Evolutionary conservation across 2,888 invertebrate species (phyloP), one percentile per base, ranked within the genome.

Genomic region (Cryptophagus acutangulus): DNA sequence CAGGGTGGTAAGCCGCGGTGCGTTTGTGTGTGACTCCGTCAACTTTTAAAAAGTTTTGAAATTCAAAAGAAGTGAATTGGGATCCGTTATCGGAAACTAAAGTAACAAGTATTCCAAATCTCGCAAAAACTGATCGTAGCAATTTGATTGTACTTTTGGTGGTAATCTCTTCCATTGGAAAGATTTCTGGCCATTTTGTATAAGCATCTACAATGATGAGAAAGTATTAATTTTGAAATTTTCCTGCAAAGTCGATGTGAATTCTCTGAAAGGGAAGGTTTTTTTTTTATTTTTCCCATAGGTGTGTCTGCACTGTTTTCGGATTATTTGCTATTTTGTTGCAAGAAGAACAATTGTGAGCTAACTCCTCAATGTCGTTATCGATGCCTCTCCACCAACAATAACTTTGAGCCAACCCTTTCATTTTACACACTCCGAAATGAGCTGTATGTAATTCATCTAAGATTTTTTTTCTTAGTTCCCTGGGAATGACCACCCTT

Each of bases 1-100:
- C 46, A 9, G 51, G 49, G 25, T 54, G 52, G 36, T 52, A 52
- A 1, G 51, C 49, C 10, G 52, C 51, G 14, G 45, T 44, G 3
- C 34, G 15, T 36, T 48, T 46, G 37, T 48, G 49, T 17, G 28
- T 28, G 20, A 51, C 48, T 6, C 49, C 44, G 37, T 49, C 48
- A 2, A 25, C 20, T 36, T 41, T 17, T 6, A 46, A 28, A 40
- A 49, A 54, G 6, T 24, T 10, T 40, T 52, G 15, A 28, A 56
- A 50, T 43, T 53, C 46, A 3, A n/a, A 3, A 2, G 49, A 53
- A 18, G n/a, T n/a, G n/a, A n/a, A n/a, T n/a, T n/a, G n/a, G n/a
- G n/a, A n/a, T 26, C 33, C 53, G 26, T 55, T 55, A 38, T 52
- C 49, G 3, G 44, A 38, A 5, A 54, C 47, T 4, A 52, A 31